These are phyloP conservation scores for Plagodis dolabraria DNA, from an alignment of 2,888 invertebrate genomes.

Conservation along the genomic window DNA sequence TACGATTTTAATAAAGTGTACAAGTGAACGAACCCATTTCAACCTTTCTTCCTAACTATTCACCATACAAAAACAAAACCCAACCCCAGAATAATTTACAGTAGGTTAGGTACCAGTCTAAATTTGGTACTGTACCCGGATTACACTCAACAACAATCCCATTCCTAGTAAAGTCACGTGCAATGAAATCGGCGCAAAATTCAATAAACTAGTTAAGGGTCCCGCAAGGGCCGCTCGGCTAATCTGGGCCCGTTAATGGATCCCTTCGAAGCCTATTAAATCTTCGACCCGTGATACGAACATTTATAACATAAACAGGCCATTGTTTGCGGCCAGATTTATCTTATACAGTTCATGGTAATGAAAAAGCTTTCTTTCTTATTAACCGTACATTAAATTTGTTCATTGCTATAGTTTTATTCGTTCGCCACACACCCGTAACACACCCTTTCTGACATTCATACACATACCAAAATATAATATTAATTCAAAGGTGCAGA, in stretches of 20 bases:
- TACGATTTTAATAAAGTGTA: too few species aligned
- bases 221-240: slow-evolving; percentile 34
- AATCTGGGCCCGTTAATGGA: slow-evolving; percentile 58
- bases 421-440: too few species aligned
- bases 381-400: too few species aligned
- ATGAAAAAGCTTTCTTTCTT: slow-evolving; percentile 1
- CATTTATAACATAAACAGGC: slow-evolving; percentile 33
- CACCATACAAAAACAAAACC: too few species aligned
- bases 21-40: too few species aligned
- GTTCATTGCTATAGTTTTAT: too few species aligned
- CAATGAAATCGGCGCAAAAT: slow-evolving; percentile 33
- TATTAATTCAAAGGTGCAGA: too few species aligned
- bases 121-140: background rate
- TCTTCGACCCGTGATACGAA: slow-evolving; percentile 40
- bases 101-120: too few species aligned
- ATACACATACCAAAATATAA: too few species aligned
- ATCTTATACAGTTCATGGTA: slow-evolving; percentile 9
- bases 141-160: slow-evolving; percentile 11
- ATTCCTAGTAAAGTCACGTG: slow-evolving; percentile 26
- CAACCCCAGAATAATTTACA: too few species aligned
- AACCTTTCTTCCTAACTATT: too few species aligned
- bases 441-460: too few species aligned
- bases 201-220: slow-evolving; percentile 37
- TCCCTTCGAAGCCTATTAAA: slow-evolving; percentile 54
- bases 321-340: slow-evolving; percentile 26